phyloP scores from a whole-genome alignment of 2,888 invertebrate genomes.

The Epinotia bilunana region DNA sequence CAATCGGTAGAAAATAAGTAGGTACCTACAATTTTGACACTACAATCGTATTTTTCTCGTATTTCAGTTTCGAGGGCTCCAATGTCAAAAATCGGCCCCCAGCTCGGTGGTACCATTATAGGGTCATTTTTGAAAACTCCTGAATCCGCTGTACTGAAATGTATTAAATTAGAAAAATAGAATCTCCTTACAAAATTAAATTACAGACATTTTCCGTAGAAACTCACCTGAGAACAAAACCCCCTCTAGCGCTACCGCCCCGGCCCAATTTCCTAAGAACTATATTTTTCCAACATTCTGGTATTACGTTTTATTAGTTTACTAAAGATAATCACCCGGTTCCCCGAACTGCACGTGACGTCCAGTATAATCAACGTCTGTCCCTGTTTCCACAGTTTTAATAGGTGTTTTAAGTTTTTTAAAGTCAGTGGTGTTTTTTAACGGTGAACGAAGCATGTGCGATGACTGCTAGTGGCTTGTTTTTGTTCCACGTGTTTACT shows the following conservation, averaged over 20 bases:
- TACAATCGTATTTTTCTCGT: no score
- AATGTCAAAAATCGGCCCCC: no score
- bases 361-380: constrained; percentile 48
- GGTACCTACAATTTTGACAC: no score
- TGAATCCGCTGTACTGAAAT: no score
- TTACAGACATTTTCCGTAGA: no score
- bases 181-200: no score
- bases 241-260: constrained; percentile 11
- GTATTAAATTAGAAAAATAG: no score
- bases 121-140: no score
- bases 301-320: constrained; percentile 75
- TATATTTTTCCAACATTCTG: constrained; percentile 49
- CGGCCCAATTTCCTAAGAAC: constrained; percentile 43
- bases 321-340: constrained; percentile 75
- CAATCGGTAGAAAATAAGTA: no score
- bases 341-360: constrained; percentile 74
- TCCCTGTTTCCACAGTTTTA: constrained; percentile 56
- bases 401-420: constrained; percentile 66
- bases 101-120: no score
- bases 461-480: constrained; percentile 26
- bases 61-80: no score
- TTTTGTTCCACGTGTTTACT: constrained; percentile 33
- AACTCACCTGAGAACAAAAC: not conserved
- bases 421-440: constrained; percentile 50
- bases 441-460: constrained; percentile 40